Percentiles rank a stretch among this genome's conserved stretches.
Conservation (phyloP, 2,113 vertebrate genomes). For the Bettongia penicillata region DNA sequence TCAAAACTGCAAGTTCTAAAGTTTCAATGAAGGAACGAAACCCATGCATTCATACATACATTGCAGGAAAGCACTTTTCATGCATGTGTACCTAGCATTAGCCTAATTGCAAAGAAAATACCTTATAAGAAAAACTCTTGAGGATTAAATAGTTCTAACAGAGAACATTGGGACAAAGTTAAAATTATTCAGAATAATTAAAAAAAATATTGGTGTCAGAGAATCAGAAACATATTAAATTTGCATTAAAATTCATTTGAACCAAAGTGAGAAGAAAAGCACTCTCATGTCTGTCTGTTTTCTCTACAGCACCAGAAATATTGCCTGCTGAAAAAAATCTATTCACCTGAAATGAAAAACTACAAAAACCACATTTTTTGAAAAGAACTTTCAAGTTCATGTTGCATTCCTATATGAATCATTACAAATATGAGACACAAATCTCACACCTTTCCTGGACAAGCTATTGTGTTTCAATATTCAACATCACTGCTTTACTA, state of each 20-base stretch:
- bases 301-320: background rate
- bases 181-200: constrained; percentile 33
- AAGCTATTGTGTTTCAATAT: too few relatives aligned
- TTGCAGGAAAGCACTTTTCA: background rate
- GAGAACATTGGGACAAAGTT: background rate
- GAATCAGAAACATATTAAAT: background rate
- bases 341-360: background rate
- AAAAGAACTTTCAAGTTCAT: too few relatives aligned
- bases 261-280: background rate
- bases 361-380: background rate
- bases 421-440: too few relatives aligned
- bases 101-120: constrained; percentile 16
- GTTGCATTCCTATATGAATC: too few relatives aligned
- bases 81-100: background rate
- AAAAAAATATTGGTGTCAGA: background rate
- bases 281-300: background rate
- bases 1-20: background rate
- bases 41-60: background rate
- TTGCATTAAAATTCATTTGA: constrained; percentile 29
- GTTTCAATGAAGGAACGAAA: constrained; percentile 4
- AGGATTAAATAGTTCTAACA: background rate
- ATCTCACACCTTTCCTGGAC: too few relatives aligned
- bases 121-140: constrained; percentile 18
- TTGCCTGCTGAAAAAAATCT: background rate
- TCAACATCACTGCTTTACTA: too few relatives aligned